Evolutionary conservation across 2,797 vertebrate species (phyloP).

Genomic region (Ctenochaetus hawaiiensis): DNA sequence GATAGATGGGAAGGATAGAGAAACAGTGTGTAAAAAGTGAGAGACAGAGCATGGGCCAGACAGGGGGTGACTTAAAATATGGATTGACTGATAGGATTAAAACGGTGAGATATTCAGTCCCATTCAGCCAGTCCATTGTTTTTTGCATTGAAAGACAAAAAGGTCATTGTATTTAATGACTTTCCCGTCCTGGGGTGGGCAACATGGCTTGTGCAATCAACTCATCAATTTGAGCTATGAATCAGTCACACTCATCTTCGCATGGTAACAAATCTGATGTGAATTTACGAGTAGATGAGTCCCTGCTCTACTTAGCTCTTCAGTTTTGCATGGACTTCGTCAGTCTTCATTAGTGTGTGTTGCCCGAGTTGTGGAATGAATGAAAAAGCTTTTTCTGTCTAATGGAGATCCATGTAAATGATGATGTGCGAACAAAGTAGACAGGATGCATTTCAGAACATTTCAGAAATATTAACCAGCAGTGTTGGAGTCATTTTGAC

Average conservation of each 20-base stretch:
- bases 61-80: slow-evolving; percentile 36
- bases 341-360: slow-evolving; percentile 34
- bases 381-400: slow-evolving; percentile 29
- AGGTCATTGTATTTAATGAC: slow-evolving; percentile 66
- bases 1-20: slow-evolving; percentile 62
- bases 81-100: slow-evolving; percentile 38
- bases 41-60: slow-evolving; percentile 33
- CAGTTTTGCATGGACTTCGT: slow-evolving; percentile 45
- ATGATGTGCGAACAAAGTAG: slow-evolving; percentile 16
- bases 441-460: slow-evolving; percentile 2
- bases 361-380: not conserved
- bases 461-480: not conserved
- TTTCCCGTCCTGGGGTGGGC: slow-evolving; percentile 45
- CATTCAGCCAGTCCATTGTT: slow-evolving; percentile 56
- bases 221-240: slow-evolving; percentile 66
- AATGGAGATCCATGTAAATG: slow-evolving; percentile 28
- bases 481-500: not conserved
- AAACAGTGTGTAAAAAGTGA: slow-evolving; percentile 45
- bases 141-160: slow-evolving; percentile 69
- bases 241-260: slow-evolving; percentile 61
- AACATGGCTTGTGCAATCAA: slow-evolving; percentile 53
- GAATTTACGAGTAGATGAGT: slow-evolving; percentile 58
- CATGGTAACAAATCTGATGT: slow-evolving; percentile 60
- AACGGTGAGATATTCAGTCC: slow-evolving; percentile 50
- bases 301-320: slow-evolving; percentile 63